A percentile compares a stretch with the other conserved stretches of the same genome.
Conservation (phyloP, 2,113 vertebrate species). For the Phaethon lepturus region DNA sequence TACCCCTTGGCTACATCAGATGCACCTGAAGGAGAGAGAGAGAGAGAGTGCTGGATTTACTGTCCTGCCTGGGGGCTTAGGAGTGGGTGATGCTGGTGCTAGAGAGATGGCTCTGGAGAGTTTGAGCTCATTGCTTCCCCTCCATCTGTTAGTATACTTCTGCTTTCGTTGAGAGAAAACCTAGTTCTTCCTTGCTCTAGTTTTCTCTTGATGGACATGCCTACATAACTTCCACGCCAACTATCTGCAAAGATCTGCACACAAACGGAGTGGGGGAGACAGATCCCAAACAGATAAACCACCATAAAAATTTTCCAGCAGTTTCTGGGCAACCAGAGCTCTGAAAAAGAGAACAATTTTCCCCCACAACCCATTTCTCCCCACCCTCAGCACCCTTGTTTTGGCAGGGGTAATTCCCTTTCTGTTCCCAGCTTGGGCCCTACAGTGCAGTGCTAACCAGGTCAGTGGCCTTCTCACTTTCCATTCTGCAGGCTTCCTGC, state of each 20-base stretch:
- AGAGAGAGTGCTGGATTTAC: constrained; percentile 16
- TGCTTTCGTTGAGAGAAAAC: constrained; percentile 51
- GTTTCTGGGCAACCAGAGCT: constrained; percentile 28
- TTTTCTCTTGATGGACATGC: constrained; percentile 49
- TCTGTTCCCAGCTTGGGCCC: constrained; percentile 47
- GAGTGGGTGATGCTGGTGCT: constrained; percentile 32
- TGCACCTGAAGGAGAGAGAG: constrained; percentile 46
- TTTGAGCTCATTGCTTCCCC: constrained; percentile 56
- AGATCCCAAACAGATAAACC: constrained; percentile 23
- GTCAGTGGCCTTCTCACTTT: background rate
- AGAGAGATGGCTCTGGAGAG: constrained; percentile 56
- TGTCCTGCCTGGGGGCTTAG: background rate
- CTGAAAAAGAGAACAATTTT: background rate
- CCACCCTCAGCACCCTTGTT: background rate
- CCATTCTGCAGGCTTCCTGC: background rate
- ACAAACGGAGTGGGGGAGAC: constrained; percentile 56
- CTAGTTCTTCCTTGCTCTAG: constrained; percentile 43
- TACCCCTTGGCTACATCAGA: constrained; percentile 36
- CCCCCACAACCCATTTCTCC: background rate
- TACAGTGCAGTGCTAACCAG: constrained; percentile 10
- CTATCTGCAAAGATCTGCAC: constrained; percentile 61
- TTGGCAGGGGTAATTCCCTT: background rate
- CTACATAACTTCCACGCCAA: constrained; percentile 38
- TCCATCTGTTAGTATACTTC: constrained; percentile 46
- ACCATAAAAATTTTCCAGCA: background rate